phyloP scores from a whole-genome alignment of 2,797 vertebrate species.

The Diplodus sargus region DNA sequence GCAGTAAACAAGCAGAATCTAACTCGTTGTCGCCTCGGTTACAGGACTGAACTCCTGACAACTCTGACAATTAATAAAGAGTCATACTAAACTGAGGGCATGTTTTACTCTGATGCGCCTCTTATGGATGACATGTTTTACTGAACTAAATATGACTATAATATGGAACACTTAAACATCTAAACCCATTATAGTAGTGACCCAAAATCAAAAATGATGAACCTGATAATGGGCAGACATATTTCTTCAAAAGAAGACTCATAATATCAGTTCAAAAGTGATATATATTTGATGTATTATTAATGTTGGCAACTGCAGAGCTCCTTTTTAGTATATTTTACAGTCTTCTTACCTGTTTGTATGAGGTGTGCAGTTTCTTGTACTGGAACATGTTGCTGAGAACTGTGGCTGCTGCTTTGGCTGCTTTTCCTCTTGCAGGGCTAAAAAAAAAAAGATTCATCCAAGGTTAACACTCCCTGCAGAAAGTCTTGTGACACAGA shows the following conservation, averaged over 20 bases:
- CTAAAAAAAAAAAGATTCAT: constrained; percentile 74
- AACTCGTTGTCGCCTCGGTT: not conserved
- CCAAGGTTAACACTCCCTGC: constrained; percentile 14
- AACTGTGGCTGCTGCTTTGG: constrained; percentile 90
- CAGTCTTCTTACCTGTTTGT: constrained; percentile 82
- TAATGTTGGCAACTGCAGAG: not conserved
- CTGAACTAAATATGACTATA: not conserved
- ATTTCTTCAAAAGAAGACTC: no score
- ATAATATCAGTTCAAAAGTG: no score
- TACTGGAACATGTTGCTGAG: constrained; percentile 97
- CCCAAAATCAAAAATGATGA: no score
- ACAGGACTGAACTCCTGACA: not conserved
- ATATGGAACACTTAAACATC: not conserved
- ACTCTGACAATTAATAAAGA: not conserved
- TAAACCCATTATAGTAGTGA: no score
- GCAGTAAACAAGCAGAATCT: not conserved
- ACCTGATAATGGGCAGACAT: no score
- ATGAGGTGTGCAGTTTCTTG: constrained; percentile 92
- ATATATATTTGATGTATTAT: no score
- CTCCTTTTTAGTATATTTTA: not conserved
- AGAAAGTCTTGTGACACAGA: not conserved
- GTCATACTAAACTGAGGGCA: not conserved
- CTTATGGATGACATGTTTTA: not conserved
- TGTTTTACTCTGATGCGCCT: not conserved
- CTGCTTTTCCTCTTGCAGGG: constrained; percentile 80